These are phyloP conservation scores for Macrosteles quadrilineatus DNA, from an alignment of 1,140 invertebrate species.

Conservation along the genomic window DNA sequence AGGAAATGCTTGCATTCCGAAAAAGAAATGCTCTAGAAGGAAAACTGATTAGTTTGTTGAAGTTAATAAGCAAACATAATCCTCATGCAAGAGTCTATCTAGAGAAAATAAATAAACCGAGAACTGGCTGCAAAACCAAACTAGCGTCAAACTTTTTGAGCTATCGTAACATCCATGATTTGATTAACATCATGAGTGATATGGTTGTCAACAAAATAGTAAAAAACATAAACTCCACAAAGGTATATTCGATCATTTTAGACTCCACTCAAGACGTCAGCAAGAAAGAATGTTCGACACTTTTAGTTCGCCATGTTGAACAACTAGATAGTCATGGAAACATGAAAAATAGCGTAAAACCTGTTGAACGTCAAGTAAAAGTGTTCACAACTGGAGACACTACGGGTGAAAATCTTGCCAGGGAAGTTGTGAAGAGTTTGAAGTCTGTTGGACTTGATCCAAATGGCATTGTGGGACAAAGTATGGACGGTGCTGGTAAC, in stretches of 20 bases:
- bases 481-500: slow-evolving; percentile 22
- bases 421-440: background rate
- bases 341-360: background rate
- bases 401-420: slow-evolving; percentile 12
- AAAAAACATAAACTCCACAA: background rate
- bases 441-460: background rate
- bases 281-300: slow-evolving; percentile 2
- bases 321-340: background rate
- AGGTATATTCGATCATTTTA: background rate
- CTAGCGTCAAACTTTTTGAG: slow-evolving; percentile 20
- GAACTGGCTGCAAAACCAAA: too few species aligned
- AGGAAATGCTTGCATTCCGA: too few species aligned
- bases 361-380: slow-evolving; percentile 6
- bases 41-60: too few species aligned
- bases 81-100: too few species aligned
- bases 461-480: too few species aligned
- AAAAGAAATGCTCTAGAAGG: too few species aligned
- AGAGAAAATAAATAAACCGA: too few species aligned
- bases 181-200: slow-evolving; percentile 1
- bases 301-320: slow-evolving; percentile 9
- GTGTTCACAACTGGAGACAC: slow-evolving; percentile 27
- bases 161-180: slow-evolving; percentile 6
- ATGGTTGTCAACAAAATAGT: slow-evolving; percentile 4
- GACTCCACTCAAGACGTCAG: background rate
- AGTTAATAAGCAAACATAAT: too few species aligned